Conservation (phyloP, 2,888 invertebrate species). For the Clistopyga incitator region DNA sequence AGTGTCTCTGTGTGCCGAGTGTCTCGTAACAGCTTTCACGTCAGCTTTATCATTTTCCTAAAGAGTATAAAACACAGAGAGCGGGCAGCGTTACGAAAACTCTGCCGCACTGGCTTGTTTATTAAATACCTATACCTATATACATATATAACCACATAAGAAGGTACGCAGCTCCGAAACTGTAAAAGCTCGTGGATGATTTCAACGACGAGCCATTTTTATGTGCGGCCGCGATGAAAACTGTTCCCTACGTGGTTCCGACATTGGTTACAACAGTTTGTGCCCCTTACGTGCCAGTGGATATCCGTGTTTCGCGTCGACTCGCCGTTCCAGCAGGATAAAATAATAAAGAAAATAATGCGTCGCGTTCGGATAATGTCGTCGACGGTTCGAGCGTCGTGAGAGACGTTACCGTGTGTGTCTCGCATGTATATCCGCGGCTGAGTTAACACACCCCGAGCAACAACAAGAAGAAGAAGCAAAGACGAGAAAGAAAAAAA, state of each 20-base stretch:
- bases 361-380: constrained; percentile 61
- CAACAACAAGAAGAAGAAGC: no score
- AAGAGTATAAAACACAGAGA: background rate
- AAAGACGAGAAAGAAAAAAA: no score
- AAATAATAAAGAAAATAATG: constrained; percentile 47
- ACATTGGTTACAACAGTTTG: constrained; percentile 70
- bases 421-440: no score
- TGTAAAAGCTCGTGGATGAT: constrained; percentile 31
- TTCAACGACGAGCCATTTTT: constrained; percentile 70
- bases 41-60: constrained; percentile 46
- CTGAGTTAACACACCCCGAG: no score
- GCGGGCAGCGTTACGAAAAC: background rate
- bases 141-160: no score
- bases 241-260: constrained; percentile 70
- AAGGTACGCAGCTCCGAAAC: constrained; percentile 19
- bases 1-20: constrained; percentile 54
- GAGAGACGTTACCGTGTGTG: constrained; percentile 22
- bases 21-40: constrained; percentile 68
- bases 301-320: constrained; percentile 59
- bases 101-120: constrained; percentile 29
- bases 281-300: constrained; percentile 62
- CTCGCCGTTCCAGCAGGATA: constrained; percentile 54
- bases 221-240: constrained; percentile 75
- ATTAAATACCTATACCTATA: background rate
- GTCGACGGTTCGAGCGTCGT: constrained; percentile 61